These are phyloP conservation scores for Elgaria multicarinata DNA, from an alignment of 2,113 vertebrate genomes.

Conservation along the genomic window DNA sequence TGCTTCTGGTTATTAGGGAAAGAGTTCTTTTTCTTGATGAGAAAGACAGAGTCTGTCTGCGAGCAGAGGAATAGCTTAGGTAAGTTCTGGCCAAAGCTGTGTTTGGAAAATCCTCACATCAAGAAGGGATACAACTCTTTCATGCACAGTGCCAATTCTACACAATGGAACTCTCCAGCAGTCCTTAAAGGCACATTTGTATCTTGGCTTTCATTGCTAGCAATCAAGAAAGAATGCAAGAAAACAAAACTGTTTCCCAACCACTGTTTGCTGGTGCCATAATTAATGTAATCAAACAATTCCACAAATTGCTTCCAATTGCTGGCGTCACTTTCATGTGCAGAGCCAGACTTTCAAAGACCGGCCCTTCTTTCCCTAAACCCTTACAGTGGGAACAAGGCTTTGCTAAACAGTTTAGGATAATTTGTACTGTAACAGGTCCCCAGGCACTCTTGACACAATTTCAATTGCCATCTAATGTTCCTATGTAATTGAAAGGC, in stretches of 20 bases:
- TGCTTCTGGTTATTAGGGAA: constrained; percentile 20
- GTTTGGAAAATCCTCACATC: constrained; percentile 72
- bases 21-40: constrained; percentile 55
- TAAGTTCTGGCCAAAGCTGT: constrained; percentile 43
- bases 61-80: constrained; percentile 65
- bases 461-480: constrained; percentile 72
- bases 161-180: constrained; percentile 73
- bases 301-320: constrained; percentile 83
- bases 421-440: constrained; percentile 76
- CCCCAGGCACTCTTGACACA: constrained; percentile 71
- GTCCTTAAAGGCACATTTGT: constrained; percentile 75
- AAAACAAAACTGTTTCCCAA: constrained; percentile 82
- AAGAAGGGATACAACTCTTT: constrained; percentile 69
- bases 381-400: constrained; percentile 69
- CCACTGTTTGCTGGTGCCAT: constrained; percentile 75
- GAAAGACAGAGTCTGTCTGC: constrained; percentile 66
- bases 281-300: constrained; percentile 83
- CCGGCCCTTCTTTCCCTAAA: constrained; percentile 67
- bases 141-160: constrained; percentile 68
- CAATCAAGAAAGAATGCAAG: constrained; percentile 84
- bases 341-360: constrained; percentile 75
- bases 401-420: constrained; percentile 68
- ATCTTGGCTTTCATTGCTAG: constrained; percentile 74
- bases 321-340: constrained; percentile 82
- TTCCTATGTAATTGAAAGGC: constrained; percentile 71